Conservation (phyloP, 2,797 vertebrate genomes). For the Sorex maritimensis region DNA sequence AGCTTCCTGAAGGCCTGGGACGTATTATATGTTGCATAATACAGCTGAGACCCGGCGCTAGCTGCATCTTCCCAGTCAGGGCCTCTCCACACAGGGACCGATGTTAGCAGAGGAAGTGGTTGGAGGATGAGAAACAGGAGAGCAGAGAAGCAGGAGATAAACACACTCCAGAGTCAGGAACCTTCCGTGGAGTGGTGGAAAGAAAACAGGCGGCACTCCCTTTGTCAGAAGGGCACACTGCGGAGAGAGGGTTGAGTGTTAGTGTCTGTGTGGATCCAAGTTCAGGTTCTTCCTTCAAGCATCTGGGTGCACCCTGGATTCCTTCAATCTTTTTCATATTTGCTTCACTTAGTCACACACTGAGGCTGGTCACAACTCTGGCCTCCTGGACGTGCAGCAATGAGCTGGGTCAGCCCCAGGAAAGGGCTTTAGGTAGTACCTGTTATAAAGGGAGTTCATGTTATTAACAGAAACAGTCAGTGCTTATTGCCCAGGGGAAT, state of each 20-base stretch:
- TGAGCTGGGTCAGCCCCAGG: not conserved
- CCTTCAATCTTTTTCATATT: not conserved
- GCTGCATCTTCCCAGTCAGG: not conserved
- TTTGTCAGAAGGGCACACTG: not conserved
- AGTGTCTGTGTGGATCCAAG: not conserved
- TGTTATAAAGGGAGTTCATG: too few relatives aligned
- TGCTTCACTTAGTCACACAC: not conserved
- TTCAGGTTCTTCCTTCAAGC: not conserved
- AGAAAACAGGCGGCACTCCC: not conserved
- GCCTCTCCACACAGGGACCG: not conserved
- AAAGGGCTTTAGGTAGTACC: not conserved
- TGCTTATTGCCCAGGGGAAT: not conserved
- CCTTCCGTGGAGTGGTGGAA: not conserved
- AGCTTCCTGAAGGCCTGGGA: constrained; percentile 87
- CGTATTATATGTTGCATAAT: constrained; percentile 83
- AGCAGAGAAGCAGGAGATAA: not conserved
- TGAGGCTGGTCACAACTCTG: too few relatives aligned
- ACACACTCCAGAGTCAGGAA: not conserved
- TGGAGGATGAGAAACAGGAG: constrained; percentile 63
- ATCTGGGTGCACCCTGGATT: not conserved
- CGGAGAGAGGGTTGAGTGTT: not conserved
- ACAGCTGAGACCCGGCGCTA: constrained; percentile 43
- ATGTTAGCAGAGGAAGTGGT: not conserved
- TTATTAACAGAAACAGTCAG: not conserved
- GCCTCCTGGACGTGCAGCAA: not conserved